Evolutionary conservation across 1,140 invertebrate species (phyloP).

Genomic region (Harlomillsia oculata): DNA sequence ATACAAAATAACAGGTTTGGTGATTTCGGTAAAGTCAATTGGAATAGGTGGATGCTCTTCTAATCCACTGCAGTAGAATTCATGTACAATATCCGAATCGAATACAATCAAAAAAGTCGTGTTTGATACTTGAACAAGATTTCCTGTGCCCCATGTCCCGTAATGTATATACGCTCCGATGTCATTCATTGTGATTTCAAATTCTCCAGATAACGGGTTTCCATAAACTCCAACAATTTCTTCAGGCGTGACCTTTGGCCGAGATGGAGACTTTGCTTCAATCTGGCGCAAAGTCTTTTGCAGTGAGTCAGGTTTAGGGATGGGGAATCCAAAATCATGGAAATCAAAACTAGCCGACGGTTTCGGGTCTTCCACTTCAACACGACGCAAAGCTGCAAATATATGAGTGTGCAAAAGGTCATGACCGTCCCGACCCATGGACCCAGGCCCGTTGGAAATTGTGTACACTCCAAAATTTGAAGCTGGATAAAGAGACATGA

Average conservation of each 20-base stretch:
- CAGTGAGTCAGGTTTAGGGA: no score
- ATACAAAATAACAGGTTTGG: no score
- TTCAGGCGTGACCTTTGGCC: not conserved
- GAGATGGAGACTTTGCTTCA: no score
- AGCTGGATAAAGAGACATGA: slow-evolving; percentile 13
- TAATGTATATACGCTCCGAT: not conserved
- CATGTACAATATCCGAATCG: slow-evolving; percentile 15
- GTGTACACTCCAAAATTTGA: slow-evolving; percentile 11
- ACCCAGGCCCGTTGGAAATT: slow-evolving; percentile 2
- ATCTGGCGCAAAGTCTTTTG: no score
- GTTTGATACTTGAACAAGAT: not conserved
- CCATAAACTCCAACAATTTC: slow-evolving; percentile 12
- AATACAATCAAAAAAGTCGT: not conserved
- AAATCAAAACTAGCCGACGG: no score
- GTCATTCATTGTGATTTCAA: not conserved
- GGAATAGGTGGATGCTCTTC: not conserved
- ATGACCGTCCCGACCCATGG: no score
- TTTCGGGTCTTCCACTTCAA: no score
- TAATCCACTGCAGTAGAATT: slow-evolving; percentile 1
- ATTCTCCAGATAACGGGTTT: slow-evolving; percentile 1
- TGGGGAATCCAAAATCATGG: no score
- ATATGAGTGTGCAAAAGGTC: no score
- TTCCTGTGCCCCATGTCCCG: slow-evolving; percentile 8
- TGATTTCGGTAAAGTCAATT: not conserved
- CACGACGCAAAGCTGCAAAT: no score